Evolutionary conservation across 2,797 vertebrate genomes (phyloP).

Genomic region (Rhinichthys osculus): DNA sequence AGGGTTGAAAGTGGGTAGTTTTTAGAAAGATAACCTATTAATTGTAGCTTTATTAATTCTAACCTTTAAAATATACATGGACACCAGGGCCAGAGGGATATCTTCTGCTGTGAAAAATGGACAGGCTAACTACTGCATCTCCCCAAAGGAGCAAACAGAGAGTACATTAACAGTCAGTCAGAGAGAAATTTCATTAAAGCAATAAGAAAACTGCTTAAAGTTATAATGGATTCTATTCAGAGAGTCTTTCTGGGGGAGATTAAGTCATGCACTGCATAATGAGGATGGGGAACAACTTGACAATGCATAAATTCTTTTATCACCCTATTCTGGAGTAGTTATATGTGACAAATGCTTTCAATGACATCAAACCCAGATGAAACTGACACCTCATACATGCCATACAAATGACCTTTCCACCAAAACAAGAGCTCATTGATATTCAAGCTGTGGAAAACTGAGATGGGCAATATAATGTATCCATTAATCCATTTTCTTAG

Average conservation of each 20-base stretch:
- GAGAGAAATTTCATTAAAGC: conserved; percentile 58
- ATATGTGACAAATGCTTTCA: conserved; percentile 9
- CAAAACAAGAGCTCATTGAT: conserved; percentile 16
- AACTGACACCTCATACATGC: conserved; percentile 14
- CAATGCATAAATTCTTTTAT: conserved; percentile 15
- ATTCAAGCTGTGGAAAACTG: conserved; percentile 33
- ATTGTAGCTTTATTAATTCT: conserved; percentile 23
- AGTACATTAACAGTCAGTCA: conserved; percentile 63
- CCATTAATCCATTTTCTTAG: background rate
- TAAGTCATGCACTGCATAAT: conserved; percentile 17
- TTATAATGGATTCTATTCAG: conserved; percentile 33
- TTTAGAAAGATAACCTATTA: conserved; percentile 23
- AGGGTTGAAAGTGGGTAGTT: background rate
- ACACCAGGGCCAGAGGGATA: conserved; percentile 30
- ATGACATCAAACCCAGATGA: conserved; percentile 15
- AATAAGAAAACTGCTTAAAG: conserved; percentile 57
- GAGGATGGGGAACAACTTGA: conserved; percentile 1
- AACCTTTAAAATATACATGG: conserved; percentile 51
- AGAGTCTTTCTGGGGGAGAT: no score
- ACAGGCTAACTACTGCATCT: conserved; percentile 15
- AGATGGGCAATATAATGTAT: conserved; percentile 33
- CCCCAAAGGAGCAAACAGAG: conserved; percentile 39
- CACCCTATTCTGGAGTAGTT: background rate
- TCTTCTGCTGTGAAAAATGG: conserved; percentile 25
- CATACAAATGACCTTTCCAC: conserved; percentile 40